Evolutionary conservation across 1,140 invertebrate genomes (phyloP), one percentile per base, ranked within the genome.

Genomic region (Bombus waltoni): DNA sequence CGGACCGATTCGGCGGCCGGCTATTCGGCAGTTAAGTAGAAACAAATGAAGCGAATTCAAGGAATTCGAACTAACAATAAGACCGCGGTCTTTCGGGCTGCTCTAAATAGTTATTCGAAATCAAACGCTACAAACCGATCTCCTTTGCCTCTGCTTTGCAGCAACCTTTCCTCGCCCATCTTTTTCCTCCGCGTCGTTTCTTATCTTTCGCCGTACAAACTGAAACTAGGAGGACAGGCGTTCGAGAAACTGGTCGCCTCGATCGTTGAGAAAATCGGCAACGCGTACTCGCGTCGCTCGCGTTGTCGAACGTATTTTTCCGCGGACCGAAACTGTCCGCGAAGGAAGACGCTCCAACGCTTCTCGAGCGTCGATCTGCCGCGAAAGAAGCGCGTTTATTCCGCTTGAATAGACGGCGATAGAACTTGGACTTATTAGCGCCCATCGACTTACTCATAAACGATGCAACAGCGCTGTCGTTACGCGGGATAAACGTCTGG

Each of bases 21-120:
- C 85, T 83, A 86, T 89, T 86, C 79, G 59, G 47, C 70, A 35
- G 32, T 88, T 88, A 86, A 82, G 70, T 88, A 86, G 79, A 79
- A 86, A 88, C 78, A 88, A 89, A 88, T 86, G 75, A 88, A 82
- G 42, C 13, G 77, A 87, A 88, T 88, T 86, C 79, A 38, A n/a
- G 38, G 70, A 81, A 89, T 89, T 78, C 65, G 86, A 57, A 74
- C 76, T 53, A 53, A 53, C 47, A 53, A 53, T 79, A 62, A 85
- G 78, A 70, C 62, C 57, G 53, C 44, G 38, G 79, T 84, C 57
- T 81, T 73, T 42, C 53, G 62, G 35, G n/a, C 38, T 66, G 83
- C 75, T 88, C 77, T 82, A 85, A 75, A 86, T 88, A 88, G 65
- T 88, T 85, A 57, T 83, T 74, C 79, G 80, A 86, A 81, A 83